Evolutionary conservation across 2,113 vertebrate genomes (phyloP).

Genomic region (Mus musculus): GRCm39 chr15:11732001-11732500

Average conservation of each 20-base stretch:
- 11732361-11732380: not conserved
- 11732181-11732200: not conserved
- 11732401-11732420: not conserved
- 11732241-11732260: not conserved
- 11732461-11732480: not conserved
- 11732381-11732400: not conserved
- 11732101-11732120: not conserved
- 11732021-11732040: not conserved
- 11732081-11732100: not conserved
- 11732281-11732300: not conserved
- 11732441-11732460: not conserved
- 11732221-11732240: constrained; percentile 27
- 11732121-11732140: not conserved
- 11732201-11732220: not conserved
- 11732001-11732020: not conserved
- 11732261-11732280: not conserved
- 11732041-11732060: not conserved
- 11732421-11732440: not conserved
- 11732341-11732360: not conserved
- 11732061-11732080: not conserved
- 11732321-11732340: not conserved
- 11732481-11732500: not conserved
- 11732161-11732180: not conserved
- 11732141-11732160: not conserved
- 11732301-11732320: not conserved